A percentile compares a stretch with the other conserved stretches of the same genome.
phyloP scores from a whole-genome alignment of 1,140 invertebrate genomes.

The Littorina saxatilis region DNA sequence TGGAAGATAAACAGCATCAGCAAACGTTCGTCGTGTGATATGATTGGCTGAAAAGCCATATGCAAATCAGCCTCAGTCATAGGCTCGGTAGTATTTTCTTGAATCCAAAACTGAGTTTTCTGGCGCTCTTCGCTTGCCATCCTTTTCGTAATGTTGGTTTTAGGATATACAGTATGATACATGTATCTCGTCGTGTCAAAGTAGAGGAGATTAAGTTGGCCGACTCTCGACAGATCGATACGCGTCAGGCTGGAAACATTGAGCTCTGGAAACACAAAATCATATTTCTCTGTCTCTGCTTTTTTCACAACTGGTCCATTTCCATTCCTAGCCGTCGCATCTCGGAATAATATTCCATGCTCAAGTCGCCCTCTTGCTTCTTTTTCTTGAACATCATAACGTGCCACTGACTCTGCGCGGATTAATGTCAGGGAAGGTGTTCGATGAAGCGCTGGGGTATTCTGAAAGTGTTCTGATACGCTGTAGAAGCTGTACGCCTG shows the following conservation, averaged over 20 bases:
- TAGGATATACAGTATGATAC: background rate
- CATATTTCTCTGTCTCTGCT: background rate
- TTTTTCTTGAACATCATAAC: background rate
- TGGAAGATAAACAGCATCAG: conserved; percentile 49
- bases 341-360: background rate
- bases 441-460: background rate
- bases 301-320: background rate
- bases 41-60: conserved; percentile 41
- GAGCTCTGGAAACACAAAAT: conserved; percentile 21
- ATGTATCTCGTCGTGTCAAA: background rate
- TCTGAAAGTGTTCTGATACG: too few species aligned
- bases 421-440: background rate
- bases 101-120: background rate
- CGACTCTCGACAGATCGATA: conserved; percentile 10
- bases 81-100: background rate
- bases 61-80: background rate
- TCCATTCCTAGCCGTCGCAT: background rate
- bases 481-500: background rate
- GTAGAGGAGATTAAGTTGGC: conserved; percentile 28
- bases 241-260: background rate
- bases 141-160: background rate
- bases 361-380: too few species aligned
- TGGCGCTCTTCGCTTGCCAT: background rate
- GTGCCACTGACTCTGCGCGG: background rate
- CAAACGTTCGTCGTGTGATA: conserved; percentile 39